phyloP scores from a whole-genome alignment of 2,888 invertebrate genomes.

The Melinopterus prodromus region DNA sequence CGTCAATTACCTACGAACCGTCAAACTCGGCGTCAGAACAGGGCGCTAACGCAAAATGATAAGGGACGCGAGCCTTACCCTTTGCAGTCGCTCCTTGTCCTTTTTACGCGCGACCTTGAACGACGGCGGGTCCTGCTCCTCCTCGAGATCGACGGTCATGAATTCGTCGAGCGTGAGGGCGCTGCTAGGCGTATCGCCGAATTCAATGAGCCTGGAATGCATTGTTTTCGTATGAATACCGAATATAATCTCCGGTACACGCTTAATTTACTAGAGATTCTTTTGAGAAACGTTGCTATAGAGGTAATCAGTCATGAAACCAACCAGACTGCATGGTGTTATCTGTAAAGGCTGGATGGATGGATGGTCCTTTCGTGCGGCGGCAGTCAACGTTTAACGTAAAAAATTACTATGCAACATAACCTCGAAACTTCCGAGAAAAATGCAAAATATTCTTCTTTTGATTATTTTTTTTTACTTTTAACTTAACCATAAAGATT shows the following conservation, averaged over 20 bases:
- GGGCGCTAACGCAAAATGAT: slow-evolving; percentile 4
- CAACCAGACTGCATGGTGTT: background rate
- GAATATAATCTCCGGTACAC: background rate
- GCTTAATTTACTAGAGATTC: background rate
- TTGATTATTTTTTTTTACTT: no score
- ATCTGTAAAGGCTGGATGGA: background rate
- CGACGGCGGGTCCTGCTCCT: slow-evolving; percentile 95
- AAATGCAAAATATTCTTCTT: no score
- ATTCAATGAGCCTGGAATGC: slow-evolving; percentile 79
- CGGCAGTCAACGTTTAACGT: no score
- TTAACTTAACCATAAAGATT: no score
- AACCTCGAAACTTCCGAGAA: no score
- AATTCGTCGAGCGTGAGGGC: slow-evolving; percentile 96
- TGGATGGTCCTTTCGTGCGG: no score
- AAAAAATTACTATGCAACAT: no score
- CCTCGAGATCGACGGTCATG: slow-evolving; percentile 94
- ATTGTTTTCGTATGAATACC: background rate
- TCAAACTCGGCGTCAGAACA: background rate
- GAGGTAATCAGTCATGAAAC: background rate
- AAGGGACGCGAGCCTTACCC: slow-evolving; percentile 61
- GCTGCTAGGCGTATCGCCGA: slow-evolving; percentile 96
- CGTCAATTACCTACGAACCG: slow-evolving; percentile 60
- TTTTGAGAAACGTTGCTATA: background rate
- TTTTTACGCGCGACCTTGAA: slow-evolving; percentile 91
- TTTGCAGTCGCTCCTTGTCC: slow-evolving; percentile 85